Evolutionary conservation across 2,888 invertebrate species (phyloP).

Genomic region (Ectobius pallidus): DNA sequence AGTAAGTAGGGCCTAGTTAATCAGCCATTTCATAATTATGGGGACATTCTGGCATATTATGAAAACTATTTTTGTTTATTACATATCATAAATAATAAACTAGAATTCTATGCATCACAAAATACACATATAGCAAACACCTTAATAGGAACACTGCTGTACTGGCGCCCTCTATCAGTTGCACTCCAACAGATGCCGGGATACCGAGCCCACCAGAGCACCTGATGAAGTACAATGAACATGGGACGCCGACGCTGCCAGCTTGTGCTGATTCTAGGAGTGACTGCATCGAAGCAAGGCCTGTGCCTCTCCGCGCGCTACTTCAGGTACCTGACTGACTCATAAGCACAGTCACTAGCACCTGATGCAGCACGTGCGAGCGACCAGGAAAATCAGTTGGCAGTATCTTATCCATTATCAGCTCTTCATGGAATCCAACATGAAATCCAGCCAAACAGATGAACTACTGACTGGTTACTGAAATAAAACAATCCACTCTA

Average conservation of each 20-base stretch:
- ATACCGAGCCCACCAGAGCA: constrained; percentile 87
- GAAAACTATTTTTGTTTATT: too few species aligned
- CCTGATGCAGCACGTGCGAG: constrained; percentile 86
- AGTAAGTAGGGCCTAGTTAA: too few species aligned
- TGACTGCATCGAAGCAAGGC: constrained; percentile 47
- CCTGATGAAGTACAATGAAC: constrained; percentile 99
- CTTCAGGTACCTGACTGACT: constrained; percentile 97
- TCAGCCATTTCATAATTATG: background rate
- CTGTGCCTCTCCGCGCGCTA: constrained; percentile 88
- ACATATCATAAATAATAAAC: too few species aligned
- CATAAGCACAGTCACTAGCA: constrained; percentile 76
- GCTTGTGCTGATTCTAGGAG: background rate
- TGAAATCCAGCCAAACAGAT: too few species aligned
- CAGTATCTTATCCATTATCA: too few species aligned
- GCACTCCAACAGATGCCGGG: constrained; percentile 99
- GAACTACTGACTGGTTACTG: too few species aligned
- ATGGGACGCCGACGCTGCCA: constrained; percentile 63
- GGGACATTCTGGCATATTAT: too few species aligned
- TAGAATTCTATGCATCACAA: too few species aligned
- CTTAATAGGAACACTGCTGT: background rate
- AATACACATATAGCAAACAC: background rate
- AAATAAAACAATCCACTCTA: too few species aligned
- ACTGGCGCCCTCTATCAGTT: constrained; percentile 77
- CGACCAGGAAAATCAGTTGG: constrained; percentile 32
- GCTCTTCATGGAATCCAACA: too few species aligned